Percentiles rank a stretch among this genome's conserved stretches.
Conservation (phyloP, 2,797 vertebrate species). For the Ctenopoma kingsleyae region DNA sequence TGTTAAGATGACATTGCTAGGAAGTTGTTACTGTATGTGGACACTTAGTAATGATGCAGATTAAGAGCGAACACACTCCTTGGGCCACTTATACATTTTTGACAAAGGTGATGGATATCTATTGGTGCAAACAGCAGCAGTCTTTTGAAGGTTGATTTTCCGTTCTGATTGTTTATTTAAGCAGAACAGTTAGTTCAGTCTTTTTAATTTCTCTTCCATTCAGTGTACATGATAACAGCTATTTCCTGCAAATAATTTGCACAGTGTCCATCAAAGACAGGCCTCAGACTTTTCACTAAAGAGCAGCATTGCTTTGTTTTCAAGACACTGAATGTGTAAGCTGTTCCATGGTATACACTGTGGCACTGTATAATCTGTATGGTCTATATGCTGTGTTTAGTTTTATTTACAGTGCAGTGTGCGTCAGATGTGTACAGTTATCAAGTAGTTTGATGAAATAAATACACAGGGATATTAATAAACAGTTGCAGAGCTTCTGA, state of each 20-base stretch:
- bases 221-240: background rate
- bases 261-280: constrained; percentile 1
- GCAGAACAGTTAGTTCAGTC: background rate
- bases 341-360: constrained; percentile 23
- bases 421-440: constrained; percentile 45
- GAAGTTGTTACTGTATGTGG: background rate
- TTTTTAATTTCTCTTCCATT: no score
- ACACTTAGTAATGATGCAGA: background rate
- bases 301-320: background rate
- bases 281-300: background rate
- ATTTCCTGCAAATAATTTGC: constrained; percentile 14
- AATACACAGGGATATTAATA: constrained; percentile 45
- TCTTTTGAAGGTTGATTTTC: background rate
- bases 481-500: constrained; percentile 15
- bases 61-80: background rate
- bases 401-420: constrained; percentile 46
- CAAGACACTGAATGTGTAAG: background rate
- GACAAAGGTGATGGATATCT: no score
- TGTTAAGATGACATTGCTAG: background rate
- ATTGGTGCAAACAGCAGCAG: no score
- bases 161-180: background rate
- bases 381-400: background rate
- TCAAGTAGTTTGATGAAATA: constrained; percentile 33
- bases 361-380: constrained; percentile 11
- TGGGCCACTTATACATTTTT: no score